phyloP scores from a whole-genome alignment of 2,888 invertebrate species.

The Druceiella hillmani region DNA sequence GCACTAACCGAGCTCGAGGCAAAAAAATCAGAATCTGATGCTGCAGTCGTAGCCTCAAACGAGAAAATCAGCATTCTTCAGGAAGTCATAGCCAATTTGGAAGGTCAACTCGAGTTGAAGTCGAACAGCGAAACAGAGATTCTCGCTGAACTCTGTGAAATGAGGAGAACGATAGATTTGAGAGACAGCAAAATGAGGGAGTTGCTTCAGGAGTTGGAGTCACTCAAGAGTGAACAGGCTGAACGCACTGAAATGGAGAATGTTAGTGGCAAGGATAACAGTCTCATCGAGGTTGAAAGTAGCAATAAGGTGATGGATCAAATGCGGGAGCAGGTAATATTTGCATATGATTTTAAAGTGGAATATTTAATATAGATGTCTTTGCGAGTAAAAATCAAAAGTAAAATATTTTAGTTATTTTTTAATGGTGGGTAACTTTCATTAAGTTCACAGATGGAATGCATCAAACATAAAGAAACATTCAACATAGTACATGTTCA shows the following conservation, averaged over 20 bases:
- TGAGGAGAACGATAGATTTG: slow-evolving; percentile 51
- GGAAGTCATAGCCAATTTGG: slow-evolving; percentile 73
- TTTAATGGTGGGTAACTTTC: no score
- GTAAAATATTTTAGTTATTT: no score
- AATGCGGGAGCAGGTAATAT: slow-evolving; percentile 42
- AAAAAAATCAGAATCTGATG: slow-evolving; percentile 60
- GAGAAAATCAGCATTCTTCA: slow-evolving; percentile 69
- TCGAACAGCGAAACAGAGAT: slow-evolving; percentile 56
- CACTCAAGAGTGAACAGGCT: slow-evolving; percentile 40
- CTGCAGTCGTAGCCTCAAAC: slow-evolving; percentile 67
- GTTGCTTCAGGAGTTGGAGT: slow-evolving; percentile 49
- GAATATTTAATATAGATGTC: slow-evolving; percentile 1
- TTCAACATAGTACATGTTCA: no score
- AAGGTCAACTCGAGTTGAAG: slow-evolving; percentile 68
- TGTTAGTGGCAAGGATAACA: slow-evolving; percentile 29
- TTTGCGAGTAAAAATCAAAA: slow-evolving; percentile 8
- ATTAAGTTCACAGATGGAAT: no score
- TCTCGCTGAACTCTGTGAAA: slow-evolving; percentile 52
- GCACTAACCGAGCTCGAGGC: slow-evolving; percentile 56
- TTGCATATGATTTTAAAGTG: background rate
- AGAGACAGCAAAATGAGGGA: slow-evolving; percentile 52
- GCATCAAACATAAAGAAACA: no score
- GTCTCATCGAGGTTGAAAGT: slow-evolving; percentile 30
- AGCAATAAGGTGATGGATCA: slow-evolving; percentile 32
- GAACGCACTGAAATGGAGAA: slow-evolving; percentile 39